Base-by-base conservation (phyloP, 1,140 invertebrate genomes). In the Drosophila arawakana region DNA sequence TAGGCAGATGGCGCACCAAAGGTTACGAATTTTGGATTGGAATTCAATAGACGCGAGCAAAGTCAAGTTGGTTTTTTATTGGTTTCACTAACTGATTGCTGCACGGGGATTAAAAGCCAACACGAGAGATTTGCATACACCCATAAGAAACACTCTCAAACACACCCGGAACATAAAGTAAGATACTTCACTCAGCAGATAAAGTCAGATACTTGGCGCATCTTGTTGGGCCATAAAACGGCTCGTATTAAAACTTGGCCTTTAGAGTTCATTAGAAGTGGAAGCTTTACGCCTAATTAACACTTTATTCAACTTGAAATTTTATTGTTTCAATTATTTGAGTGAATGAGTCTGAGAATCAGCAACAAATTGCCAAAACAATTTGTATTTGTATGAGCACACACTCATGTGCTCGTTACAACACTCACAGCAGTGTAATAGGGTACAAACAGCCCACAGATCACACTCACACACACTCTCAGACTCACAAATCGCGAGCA, bases 231-330 rank as follows among this genome's bases (percentile, higher is more conserved):
- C 66, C 46, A 80, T 80, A 80, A 30, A 80, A 89, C 80, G 84
- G 57, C 50, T 80, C 67, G 50, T 58, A 75, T 78, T 78, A 68
- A 60, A 86, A 82, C 79, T 84, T 80, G 71, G 76, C 15, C 76
- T 65, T 41, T 37, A 50, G 65, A 44, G 70, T 75, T 81, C 74
- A 68, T 76, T 73, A 34, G 50, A 62, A 66, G 69, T 57, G 59
- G 49, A 78, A 74, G 74, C 73, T 80, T 80, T 89, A 84, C 85
- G 84, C 84, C 75, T 79, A 90, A 89, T 89, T 89, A 89, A 84
- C 84, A 89, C 84, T 89, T 84, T 82, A 78, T 80, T 67, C 77
- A 57, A 86, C 63, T 73, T 43, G 47, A 80, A 80, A 80, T 89
- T 84, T 88, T 88, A 88, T 89, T 88, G 84, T 80, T 80, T 66